These are phyloP conservation scores for Dynastes grantii DNA, from an alignment of 2,888 invertebrate species.

Conservation along the genomic window DNA sequence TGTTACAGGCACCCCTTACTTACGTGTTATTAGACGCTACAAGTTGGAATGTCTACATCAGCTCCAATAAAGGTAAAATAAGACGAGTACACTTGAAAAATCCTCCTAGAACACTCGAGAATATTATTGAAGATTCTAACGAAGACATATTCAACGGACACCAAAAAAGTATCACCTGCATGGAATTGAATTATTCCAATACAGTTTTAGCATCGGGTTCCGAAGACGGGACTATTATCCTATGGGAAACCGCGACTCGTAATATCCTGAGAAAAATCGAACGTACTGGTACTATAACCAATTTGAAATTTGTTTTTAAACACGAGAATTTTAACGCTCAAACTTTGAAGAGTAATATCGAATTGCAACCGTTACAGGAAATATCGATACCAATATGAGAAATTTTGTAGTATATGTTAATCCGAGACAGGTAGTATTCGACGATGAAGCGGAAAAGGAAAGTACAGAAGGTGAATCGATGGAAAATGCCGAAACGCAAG, in stretches of 20 bases:
- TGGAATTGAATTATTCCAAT: constrained; percentile 83
- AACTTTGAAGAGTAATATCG: constrained; percentile 74
- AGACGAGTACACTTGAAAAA: constrained; percentile 79
- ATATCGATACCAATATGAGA: constrained; percentile 73
- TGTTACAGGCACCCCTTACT: constrained; percentile 81
- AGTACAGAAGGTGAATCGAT: constrained; percentile 58
- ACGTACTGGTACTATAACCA: constrained; percentile 84
- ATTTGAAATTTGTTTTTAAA: constrained; percentile 78
- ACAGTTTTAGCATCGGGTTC: constrained; percentile 84
- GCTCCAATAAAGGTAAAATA: constrained; percentile 81
- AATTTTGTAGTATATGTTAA: constrained; percentile 71
- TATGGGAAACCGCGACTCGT: constrained; percentile 87
- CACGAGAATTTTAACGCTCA: constrained; percentile 76
- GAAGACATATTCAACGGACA: constrained; percentile 79
- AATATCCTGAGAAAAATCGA: constrained; percentile 81
- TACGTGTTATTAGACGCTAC: constrained; percentile 80
- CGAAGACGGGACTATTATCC: constrained; percentile 80
- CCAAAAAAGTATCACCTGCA: constrained; percentile 78
- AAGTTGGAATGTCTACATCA: constrained; percentile 84
- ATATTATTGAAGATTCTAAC: constrained; percentile 75
- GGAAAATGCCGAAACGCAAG: constrained; percentile 68
- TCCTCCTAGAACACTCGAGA: constrained; percentile 79
- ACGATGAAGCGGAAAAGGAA: constrained; percentile 57
- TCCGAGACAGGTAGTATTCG: constrained; percentile 67
- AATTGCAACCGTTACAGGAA: constrained; percentile 78